These are phyloP conservation scores for Synergus japonicus DNA, from an alignment of 2,888 invertebrate genomes.

Conservation along the genomic window DNA sequence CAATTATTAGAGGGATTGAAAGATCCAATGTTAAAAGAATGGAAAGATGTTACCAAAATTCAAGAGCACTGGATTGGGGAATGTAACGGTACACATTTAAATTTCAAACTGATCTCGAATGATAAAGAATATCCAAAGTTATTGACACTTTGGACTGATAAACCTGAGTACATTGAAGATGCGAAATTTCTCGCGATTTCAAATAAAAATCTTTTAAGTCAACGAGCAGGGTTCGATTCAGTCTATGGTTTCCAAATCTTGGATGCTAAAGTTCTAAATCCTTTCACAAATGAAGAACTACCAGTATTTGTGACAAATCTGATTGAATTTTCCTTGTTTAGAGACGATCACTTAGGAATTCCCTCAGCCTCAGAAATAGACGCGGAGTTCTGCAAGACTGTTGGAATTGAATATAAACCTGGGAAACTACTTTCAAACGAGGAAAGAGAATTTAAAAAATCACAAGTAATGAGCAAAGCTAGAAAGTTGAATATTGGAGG, in stretches of 20 bases:
- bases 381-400: constrained; percentile 80
- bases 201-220: constrained; percentile 79
- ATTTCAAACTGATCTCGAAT: constrained; percentile 79
- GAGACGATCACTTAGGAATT: constrained; percentile 86
- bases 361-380: constrained; percentile 82
- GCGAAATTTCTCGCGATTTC: constrained; percentile 85
- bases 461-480: constrained; percentile 81
- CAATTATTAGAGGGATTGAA: constrained; percentile 83
- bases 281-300: constrained; percentile 82
- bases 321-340: constrained; percentile 82
- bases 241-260: constrained; percentile 55
- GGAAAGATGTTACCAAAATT: constrained; percentile 90
- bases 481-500: constrained; percentile 84
- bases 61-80: constrained; percentile 95
- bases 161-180: constrained; percentile 86
- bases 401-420: constrained; percentile 77
- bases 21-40: constrained; percentile 85
- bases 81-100: constrained; percentile 87
- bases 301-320: constrained; percentile 83
- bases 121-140: constrained; percentile 66
- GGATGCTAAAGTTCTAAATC: constrained; percentile 81
- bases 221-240: constrained; percentile 44
- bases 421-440: constrained; percentile 61
- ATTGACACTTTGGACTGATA: constrained; percentile 85
- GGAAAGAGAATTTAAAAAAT: constrained; percentile 78